Base-by-base conservation (phyloP, 2,797 vertebrate genomes). In the Lacerta agilis region DNA sequence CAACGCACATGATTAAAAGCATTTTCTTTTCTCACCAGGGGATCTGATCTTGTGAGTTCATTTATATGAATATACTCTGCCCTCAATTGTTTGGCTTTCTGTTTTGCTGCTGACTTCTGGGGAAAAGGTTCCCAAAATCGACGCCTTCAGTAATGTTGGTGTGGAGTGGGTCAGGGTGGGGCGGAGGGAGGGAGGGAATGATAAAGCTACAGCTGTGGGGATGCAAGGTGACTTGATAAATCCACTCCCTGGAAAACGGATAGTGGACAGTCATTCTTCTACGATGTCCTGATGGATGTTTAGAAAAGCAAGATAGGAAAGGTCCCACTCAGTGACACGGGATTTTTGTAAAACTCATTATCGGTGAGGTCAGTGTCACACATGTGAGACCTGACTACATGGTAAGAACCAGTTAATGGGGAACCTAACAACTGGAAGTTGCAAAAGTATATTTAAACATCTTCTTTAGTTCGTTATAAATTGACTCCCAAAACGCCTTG, bases 21-120 rank as follows among this genome's bases (percentile, higher is more conserved):
- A 7, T 61, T 86, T 75, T 71, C 36, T 71, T 55, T 38, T 6
- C 9, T 0, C 45, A 0, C 2, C 2, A 38, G 0, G 0, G 29
- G 29, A 58, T 13, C 33, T 86, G 67, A 5, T 29, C 49, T 72
- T 11, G 2, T 0, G 18, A 85, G 25, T n/a, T 8, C 43, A 88
- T 36, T 13, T 76, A n/a, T 76, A 25, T 88, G 85, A 29, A 0
- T 23, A 25, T 8, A 29, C 6, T 27, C 90, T 81, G 71, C 61
- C n/a, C 72, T 1, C 85, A 45, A 88, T 76, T 90, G 49, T 33
- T 82, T 5, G 61, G 20, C 33, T 78, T 91, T 43, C 55, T 8
- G 3, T 66, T 83, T 11, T 77, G 79, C 86, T 80, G 13, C n/a
- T 83, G 72, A 0, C 0, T 72, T 43, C 66, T 55, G 27, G 61